Evolutionary conservation across 2,797 vertebrate genomes (phyloP).

Genomic region (Pempheris klunzingeri): DNA sequence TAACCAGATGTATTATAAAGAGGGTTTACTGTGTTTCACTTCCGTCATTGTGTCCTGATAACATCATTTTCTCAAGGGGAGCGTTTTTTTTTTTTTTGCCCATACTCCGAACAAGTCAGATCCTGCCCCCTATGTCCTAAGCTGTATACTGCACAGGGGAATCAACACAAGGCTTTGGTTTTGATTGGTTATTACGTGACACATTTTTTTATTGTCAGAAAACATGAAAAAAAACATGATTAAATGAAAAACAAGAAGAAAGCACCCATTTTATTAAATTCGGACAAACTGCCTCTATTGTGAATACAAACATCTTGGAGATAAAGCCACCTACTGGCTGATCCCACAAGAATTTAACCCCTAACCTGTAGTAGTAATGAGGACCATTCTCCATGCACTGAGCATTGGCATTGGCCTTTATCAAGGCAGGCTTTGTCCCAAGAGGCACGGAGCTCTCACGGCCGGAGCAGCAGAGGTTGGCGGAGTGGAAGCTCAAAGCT

Average conservation of each 20-base stretch:
- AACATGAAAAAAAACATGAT: too few relatives aligned
- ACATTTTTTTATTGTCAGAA: too few relatives aligned
- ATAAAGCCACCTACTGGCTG: slow-evolving; percentile 22
- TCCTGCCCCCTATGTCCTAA: slow-evolving; percentile 1
- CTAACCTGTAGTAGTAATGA: slow-evolving; percentile 58
- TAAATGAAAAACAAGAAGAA: slow-evolving; percentile 1
- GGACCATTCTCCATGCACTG: slow-evolving; percentile 46
- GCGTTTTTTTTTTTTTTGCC: neutral
- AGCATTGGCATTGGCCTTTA: slow-evolving; percentile 47
- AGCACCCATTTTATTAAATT: neutral
- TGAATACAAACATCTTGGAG: slow-evolving; percentile 16
- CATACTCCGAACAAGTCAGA: neutral
- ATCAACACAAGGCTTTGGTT: slow-evolving; percentile 22
- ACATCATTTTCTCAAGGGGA: slow-evolving; percentile 48
- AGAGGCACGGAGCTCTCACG: slow-evolving; percentile 53
- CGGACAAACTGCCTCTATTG: neutral
- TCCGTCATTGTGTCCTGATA: slow-evolving; percentile 56
- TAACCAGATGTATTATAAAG: slow-evolving; percentile 42
- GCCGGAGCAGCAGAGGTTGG: slow-evolving; percentile 53
- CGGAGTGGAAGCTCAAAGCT: slow-evolving; percentile 58
- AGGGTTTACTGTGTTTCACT: slow-evolving; percentile 41
- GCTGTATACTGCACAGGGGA: slow-evolving; percentile 1
- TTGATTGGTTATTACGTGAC: slow-evolving; percentile 16
- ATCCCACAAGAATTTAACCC: slow-evolving; percentile 54
- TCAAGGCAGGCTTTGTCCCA: slow-evolving; percentile 75